These are phyloP conservation scores for Paedocypris sp. DNA, from an alignment of 2,113 vertebrate species.

Conservation along the genomic window DNA sequence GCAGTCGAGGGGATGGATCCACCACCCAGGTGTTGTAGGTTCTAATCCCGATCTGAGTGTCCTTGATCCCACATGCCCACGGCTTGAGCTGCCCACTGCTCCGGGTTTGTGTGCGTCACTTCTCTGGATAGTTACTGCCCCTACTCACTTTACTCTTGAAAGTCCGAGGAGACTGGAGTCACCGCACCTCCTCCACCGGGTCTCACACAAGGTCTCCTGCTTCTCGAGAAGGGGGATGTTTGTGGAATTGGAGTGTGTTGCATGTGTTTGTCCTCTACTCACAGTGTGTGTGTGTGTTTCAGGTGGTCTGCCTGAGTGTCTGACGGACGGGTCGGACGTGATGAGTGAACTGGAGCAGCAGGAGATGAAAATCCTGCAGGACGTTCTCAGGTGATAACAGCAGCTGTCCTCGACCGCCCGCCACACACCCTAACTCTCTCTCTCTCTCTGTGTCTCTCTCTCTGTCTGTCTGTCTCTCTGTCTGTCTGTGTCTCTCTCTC, in stretches of 20 bases:
- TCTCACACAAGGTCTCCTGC: no score
- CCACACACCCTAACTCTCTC: background rate
- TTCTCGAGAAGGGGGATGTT: background rate
- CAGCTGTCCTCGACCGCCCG: no score
- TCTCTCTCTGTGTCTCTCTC: background rate
- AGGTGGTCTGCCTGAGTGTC: conserved; percentile 88
- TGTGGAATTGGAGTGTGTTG: background rate
- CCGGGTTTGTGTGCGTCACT: no score
- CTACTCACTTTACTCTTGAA: no score
- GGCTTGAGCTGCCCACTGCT: no score
- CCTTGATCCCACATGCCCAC: no score
- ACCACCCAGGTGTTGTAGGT: no score
- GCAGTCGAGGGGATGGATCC: no score
- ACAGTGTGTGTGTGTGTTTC: background rate
- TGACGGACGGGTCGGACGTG: conserved; percentile 82
- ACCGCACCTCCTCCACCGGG: no score
- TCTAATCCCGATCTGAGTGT: no score
- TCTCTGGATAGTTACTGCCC: no score
- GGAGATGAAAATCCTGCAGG: conserved; percentile 87
- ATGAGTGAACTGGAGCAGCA: conserved; percentile 86
- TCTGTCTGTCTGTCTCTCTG: background rate
- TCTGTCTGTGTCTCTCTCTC: background rate
- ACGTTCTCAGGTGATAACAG: conserved; percentile 91
- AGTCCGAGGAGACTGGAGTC: no score
- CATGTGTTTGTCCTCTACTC: background rate